Base-by-base conservation (phyloP, 2,888 invertebrate species). In the Pollenia amentaria region DNA sequence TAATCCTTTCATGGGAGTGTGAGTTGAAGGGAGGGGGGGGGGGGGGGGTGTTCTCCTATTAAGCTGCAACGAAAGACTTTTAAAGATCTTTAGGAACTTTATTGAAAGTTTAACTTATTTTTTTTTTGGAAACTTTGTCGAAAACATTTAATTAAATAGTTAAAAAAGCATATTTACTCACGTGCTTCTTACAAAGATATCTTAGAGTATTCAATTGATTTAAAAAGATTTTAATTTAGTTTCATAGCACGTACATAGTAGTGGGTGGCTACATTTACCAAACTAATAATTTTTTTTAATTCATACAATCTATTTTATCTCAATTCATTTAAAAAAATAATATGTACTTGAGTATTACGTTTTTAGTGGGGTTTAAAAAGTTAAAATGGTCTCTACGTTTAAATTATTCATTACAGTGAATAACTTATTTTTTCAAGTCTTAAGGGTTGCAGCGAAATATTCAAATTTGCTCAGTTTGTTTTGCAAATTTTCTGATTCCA, bases 61-160 rank as follows among this genome's bases (percentile, higher is more conserved):
- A 44, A 77, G 11, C 18, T 11, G 0, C 16, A 62, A 46, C 18
- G 18, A 84, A 67, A 51, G 60, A 78, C 57, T 78, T 84, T 18
- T 48, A 57, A 38, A 80, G 70, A 64, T 53, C 46, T 55, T 38
- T 18, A 57, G 4, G 9, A 73, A 81, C 46, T 73, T 82, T 76
- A 29, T 76, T 75, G n/a, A 60, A 77, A 72, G 48, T 62, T 65
- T 42, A 46, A 57, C 21, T 40, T 57, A 2, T 51, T 64, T 65
- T 16, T 51, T 57, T 44, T n/a, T 44, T 38, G 48, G 29, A 48
- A 67, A 42, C 21, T 51, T 55, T 70, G 42, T 21, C 9, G 3
- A 75, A 75, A 82, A 72, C 10, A 83, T 83, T 77, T 72, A 70
- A 78, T 78, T 78, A 78, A 77, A 72, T 11, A 64, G 38, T 72